Conservation (phyloP, 2,888 invertebrate species). For the Magallana nippona region DNA sequence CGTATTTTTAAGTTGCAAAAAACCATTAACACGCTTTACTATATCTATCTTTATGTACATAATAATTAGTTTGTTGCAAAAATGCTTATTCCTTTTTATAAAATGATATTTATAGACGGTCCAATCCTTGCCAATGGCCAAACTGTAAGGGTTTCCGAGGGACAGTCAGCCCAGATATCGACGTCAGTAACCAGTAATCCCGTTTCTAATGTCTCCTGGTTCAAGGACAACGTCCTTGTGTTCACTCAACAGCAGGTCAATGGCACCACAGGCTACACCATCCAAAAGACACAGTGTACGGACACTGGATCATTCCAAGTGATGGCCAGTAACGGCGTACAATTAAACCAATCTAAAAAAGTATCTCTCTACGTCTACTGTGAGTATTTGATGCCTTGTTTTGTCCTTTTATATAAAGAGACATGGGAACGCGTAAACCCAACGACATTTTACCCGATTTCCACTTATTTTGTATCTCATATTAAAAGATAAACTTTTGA, state of each 20-base stretch:
- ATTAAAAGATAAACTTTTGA: no score
- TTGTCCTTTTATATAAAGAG: no score
- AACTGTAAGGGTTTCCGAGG: background rate
- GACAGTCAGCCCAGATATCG: background rate
- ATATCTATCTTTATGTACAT: no score
- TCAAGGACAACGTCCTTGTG: background rate
- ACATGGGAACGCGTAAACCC: no score
- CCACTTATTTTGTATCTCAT: no score
- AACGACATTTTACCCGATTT: no score
- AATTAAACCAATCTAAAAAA: background rate
- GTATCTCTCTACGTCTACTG: background rate
- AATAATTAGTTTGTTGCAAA: no score
- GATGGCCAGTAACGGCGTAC: background rate
- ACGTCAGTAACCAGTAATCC: background rate
- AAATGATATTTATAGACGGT: background rate
- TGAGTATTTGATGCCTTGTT: background rate
- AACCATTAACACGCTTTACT: no score
- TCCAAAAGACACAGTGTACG: background rate
- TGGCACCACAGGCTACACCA: background rate
- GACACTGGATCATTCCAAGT: background rate
- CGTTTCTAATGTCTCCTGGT: background rate
- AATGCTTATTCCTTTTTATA: no score
- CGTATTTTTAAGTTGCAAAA: no score
- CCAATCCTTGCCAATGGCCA: background rate
- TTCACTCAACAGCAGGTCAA: background rate